Evolutionary conservation across 2,113 vertebrate genomes (phyloP).

Genomic region (Embiotoca jacksoni): DNA sequence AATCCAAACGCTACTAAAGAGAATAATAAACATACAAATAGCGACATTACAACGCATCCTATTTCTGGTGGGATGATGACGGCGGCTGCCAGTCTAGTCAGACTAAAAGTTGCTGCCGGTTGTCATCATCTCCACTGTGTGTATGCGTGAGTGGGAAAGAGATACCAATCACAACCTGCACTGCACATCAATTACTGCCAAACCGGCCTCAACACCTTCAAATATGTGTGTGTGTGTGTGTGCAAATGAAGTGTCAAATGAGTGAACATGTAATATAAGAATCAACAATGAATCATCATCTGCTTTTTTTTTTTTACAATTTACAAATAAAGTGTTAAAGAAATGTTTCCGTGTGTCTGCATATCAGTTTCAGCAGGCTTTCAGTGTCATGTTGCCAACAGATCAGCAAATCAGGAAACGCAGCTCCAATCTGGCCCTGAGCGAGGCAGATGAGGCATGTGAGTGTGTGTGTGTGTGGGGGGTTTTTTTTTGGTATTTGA

Average conservation of each 20-base stretch:
- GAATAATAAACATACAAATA: constrained; percentile 21
- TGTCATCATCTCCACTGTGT: constrained; percentile 47
- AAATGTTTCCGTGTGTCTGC: constrained; percentile 1
- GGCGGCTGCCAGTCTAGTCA: constrained; percentile 34
- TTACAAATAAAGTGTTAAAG: constrained; percentile 17
- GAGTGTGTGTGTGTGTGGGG: constrained; percentile 29
- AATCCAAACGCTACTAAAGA: neutral
- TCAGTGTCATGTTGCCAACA: constrained; percentile 63
- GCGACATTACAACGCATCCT: constrained; percentile 39
- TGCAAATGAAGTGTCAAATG: constrained; percentile 3
- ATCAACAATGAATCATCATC: neutral
- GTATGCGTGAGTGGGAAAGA: neutral
- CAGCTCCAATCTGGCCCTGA: constrained; percentile 54
- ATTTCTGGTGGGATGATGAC: constrained; percentile 47
- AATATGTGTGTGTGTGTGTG: neutral
- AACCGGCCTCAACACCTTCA: constrained; percentile 11
- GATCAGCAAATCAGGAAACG: constrained; percentile 68
- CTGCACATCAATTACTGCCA: constrained; percentile 21
- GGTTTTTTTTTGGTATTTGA: constrained; percentile 53
- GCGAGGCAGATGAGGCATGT: constrained; percentile 63
- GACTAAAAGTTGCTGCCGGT: constrained; percentile 28
- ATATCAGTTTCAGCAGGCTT: constrained; percentile 57
- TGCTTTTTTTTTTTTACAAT: neutral
- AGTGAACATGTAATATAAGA: neutral
- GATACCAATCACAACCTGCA: constrained; percentile 34